A percentile compares a stretch with the other conserved stretches of the same genome.
Evolutionary conservation across 2,888 invertebrate genomes (phyloP).

Genomic region (Sinodicranocentrus sp.): DNA sequence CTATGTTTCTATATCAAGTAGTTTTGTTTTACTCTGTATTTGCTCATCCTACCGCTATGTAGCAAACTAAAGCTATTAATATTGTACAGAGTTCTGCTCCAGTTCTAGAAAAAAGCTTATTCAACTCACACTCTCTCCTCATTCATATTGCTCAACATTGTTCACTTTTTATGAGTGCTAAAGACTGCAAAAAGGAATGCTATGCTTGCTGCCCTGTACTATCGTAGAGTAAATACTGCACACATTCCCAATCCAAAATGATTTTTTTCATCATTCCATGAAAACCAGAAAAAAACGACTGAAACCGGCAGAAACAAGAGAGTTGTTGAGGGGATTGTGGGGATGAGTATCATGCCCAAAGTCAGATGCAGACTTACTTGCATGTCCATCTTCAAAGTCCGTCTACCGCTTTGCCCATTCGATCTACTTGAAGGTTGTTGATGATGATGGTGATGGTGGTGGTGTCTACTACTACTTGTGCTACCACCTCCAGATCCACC

Average conservation of each 20-base stretch:
- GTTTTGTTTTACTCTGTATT: too few relatives aligned
- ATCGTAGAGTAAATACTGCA: too few relatives aligned
- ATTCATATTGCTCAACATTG: neutral
- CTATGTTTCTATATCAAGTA: too few relatives aligned
- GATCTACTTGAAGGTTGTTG: conserved; percentile 63
- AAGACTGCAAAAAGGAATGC: neutral
- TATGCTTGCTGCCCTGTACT: too few relatives aligned
- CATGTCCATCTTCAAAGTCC: conserved; percentile 73
- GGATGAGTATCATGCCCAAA: neutral
- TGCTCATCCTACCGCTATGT: too few relatives aligned
- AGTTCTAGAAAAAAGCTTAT: conserved; percentile 49
- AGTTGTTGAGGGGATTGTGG: too few relatives aligned
- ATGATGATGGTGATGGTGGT: conserved; percentile 50
- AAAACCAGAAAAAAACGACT: conserved; percentile 7
- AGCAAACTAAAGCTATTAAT: conserved; percentile 55
- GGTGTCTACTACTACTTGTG: conserved; percentile 33
- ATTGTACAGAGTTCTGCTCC: conserved; percentile 44
- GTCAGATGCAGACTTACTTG: conserved; percentile 63
- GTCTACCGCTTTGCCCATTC: conserved; percentile 69
- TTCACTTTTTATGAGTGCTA: conserved; percentile 14
- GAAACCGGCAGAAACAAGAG: too few relatives aligned
- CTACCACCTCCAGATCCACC: conserved; percentile 52
- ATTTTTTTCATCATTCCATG: too few relatives aligned
- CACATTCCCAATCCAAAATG: too few relatives aligned
- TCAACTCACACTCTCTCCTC: conserved; percentile 8